A percentile compares a stretch with the other conserved stretches of the same genome.
phyloP scores from a whole-genome alignment of 1,140 invertebrate genomes.

The Neelides sp. region DNA sequence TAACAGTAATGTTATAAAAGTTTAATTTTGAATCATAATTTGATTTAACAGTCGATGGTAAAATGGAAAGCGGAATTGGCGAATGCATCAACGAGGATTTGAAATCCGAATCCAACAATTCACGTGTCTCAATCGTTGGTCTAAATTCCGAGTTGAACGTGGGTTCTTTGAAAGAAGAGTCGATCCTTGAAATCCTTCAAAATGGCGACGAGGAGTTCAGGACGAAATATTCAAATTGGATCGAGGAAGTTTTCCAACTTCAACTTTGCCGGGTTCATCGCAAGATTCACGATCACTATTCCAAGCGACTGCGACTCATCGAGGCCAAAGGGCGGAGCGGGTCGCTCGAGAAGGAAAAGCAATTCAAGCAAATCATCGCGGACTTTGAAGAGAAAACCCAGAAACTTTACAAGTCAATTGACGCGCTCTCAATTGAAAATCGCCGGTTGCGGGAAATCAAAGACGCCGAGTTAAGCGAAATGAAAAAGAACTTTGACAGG shows the following conservation, averaged over 20 bases:
- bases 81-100: no score
- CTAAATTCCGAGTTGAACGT: no score
- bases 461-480: constrained; percentile 2
- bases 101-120: no score
- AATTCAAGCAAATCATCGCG: background rate
- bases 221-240: constrained; percentile 14
- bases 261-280: constrained; percentile 11
- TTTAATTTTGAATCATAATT: no score
- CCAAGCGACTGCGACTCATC: background rate
- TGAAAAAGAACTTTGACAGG: background rate
- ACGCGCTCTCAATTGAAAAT: constrained; percentile 3
- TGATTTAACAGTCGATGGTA: no score
- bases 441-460: background rate
- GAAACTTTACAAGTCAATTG: constrained; percentile 1
- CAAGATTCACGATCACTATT: background rate
- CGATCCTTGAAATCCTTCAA: constrained; percentile 5
- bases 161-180: no score
- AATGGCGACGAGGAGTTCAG: constrained; percentile 7
- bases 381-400: constrained; percentile 3
- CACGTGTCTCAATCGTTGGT: no score
- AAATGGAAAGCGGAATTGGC: no score
- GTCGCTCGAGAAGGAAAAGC: background rate
- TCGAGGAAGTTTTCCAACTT: constrained; percentile 9
- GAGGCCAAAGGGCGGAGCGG: background rate
- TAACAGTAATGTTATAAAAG: no score